These are phyloP conservation scores for Vanessa cardui DNA, from an alignment of 2,888 invertebrate genomes.

Conservation along the genomic window DNA sequence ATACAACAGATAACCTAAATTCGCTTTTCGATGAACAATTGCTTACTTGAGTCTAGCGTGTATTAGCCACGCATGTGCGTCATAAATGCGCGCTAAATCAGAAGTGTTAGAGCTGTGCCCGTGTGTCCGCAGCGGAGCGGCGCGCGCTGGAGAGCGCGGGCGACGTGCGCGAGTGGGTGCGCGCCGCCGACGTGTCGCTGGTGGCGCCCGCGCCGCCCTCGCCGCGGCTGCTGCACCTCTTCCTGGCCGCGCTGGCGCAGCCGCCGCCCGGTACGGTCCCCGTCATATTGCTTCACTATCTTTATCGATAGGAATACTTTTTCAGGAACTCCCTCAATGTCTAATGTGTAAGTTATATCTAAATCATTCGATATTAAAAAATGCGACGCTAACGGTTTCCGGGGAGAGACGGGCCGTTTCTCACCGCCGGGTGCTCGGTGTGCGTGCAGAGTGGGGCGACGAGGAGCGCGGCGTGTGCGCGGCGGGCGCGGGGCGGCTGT, in stretches of 20 bases:
- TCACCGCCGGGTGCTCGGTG: neutral
- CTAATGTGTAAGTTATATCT: too few species aligned
- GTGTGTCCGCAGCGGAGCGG: constrained; percentile 50
- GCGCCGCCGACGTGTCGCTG: constrained; percentile 71
- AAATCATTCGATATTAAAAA: too few species aligned
- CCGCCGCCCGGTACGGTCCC: constrained; percentile 54
- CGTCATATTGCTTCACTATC: too few species aligned
- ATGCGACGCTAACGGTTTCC: neutral
- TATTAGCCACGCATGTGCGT: too few species aligned
- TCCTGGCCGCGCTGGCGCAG: constrained; percentile 52
- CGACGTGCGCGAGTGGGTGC: constrained; percentile 62
- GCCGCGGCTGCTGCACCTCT: constrained; percentile 54
- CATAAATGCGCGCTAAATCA: too few species aligned
- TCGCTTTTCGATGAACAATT: too few species aligned
- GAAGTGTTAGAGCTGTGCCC: neutral
- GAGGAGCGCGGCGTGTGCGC: constrained; percentile 57
- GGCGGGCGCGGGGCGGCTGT: constrained; percentile 80
- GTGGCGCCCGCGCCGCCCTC: constrained; percentile 64
- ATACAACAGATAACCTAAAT: too few species aligned
- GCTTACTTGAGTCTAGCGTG: too few species aligned
- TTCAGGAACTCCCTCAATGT: too few species aligned
- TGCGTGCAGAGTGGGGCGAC: constrained; percentile 50
- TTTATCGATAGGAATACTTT: too few species aligned
- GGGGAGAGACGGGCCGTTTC: neutral
- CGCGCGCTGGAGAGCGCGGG: constrained; percentile 51